Base-by-base conservation (phyloP, 2,113 vertebrate species). In the Motacilla alba region DNA sequence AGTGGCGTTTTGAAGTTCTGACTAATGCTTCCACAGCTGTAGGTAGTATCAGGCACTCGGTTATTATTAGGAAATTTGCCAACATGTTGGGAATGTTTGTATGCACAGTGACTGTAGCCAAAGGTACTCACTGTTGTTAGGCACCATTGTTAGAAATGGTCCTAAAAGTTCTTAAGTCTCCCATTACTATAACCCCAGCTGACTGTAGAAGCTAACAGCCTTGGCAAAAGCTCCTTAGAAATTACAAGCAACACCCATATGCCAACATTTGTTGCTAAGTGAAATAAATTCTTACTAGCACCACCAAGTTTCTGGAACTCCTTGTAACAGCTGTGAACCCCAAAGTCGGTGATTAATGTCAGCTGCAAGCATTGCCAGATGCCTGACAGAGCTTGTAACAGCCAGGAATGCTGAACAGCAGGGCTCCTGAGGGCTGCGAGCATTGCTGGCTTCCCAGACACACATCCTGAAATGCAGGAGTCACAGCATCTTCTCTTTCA, bases 281-380 rank as follows among this genome's bases (percentile, higher is more conserved):
- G 86, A 91, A 89, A 94, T 91, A 88, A 94, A 95, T 93, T 78
- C 90, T 81, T 89, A 41, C 52, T 68, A 96, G 69, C 80, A 55
- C 37, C 2, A 19, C 86, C 73, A 76, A 79, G 69, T 95, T 92
- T 83, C 90, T 87, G 69, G 83, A 88, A 37, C 53, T 39, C n/a
- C 79, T 68, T 68, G 28, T 60, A 72, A 53, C 63, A 90, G 73
- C 92, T 94, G 83, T 90, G 90, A 90, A 75, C 93, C 87, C 91
- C 70, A 30, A 93, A 96, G 82, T 5, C 23, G 21, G 66, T 81
- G 94, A 89, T 92, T 79, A 82, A 87, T 28, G 80, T 83, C 60
- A 43, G 44, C 66, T 94, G 10, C 1, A 50, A 90, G 83, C 18
- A 0, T 39, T 60, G 31, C 66, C 0, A 33, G 64, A 46, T 96